phyloP scores from a whole-genome alignment of 2,797 vertebrate species.

The Octomys mimax region DNA sequence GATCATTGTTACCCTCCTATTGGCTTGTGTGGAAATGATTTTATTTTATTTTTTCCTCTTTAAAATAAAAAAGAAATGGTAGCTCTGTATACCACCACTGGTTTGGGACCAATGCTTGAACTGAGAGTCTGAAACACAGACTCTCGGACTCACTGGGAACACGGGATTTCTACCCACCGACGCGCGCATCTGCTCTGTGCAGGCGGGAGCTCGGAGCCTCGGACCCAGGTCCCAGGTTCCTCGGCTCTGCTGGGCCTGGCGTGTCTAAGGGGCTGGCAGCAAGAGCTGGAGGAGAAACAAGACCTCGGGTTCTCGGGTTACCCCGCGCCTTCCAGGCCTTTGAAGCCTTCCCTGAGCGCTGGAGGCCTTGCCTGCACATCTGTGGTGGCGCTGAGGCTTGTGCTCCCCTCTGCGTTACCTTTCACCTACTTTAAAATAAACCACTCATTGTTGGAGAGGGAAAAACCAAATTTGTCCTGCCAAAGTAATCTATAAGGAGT shows the following conservation, averaged over 20 bases:
- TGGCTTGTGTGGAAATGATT: too few species aligned
- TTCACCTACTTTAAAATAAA: slow-evolving; percentile 85
- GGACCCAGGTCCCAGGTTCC: fast-evolving
- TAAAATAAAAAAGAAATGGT: not conserved
- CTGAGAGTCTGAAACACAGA: not conserved
- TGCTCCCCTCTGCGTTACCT: slow-evolving; percentile 62
- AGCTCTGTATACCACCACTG: not conserved
- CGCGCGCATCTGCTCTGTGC: not conserved
- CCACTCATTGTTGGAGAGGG: slow-evolving; percentile 79
- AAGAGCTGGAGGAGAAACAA: slow-evolving; percentile 24
- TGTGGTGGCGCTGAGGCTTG: slow-evolving; percentile 41
- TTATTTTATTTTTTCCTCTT: too few species aligned
- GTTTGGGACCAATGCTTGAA: not conserved
- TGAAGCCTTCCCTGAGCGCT: slow-evolving; percentile 53
- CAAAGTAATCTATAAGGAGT: slow-evolving; percentile 69
- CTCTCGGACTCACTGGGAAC: not conserved
- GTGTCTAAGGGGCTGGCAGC: not conserved
- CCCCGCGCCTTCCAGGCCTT: not conserved
- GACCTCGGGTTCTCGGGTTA: slow-evolving; percentile 58
- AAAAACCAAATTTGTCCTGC: slow-evolving; percentile 78
- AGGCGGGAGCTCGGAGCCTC: not conserved
- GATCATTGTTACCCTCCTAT: too few species aligned
- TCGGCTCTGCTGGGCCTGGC: not conserved
- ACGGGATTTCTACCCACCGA: not conserved
- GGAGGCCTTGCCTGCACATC: slow-evolving; percentile 21